phyloP scores from a whole-genome alignment of 1,140 invertebrate genomes.

The Acromyrmex charruanus region DNA sequence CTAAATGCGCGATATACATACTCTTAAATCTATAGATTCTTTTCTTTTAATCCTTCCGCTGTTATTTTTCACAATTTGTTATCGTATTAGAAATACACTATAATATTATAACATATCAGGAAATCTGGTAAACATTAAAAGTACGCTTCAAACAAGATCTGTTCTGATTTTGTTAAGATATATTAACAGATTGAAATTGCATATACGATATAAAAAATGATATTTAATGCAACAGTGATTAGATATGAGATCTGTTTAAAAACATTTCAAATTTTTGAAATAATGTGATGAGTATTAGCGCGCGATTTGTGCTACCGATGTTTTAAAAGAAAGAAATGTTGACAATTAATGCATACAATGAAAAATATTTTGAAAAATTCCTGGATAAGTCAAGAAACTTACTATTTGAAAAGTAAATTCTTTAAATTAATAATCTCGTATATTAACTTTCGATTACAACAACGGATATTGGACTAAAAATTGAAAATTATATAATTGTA shows the following conservation, averaged over 20 bases:
- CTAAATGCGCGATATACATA: conserved; percentile 19
- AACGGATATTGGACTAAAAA: too few species aligned
- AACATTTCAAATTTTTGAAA: not conserved
- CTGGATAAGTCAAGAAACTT: too few species aligned
- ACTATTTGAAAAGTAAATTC: too few species aligned
- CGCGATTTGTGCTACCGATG: not conserved
- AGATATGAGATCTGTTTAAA: not conserved
- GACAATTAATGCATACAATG: too few species aligned
- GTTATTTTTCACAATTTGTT: not conserved
- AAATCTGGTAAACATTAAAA: not conserved
- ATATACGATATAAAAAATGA: not conserved
- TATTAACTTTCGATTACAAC: too few species aligned
- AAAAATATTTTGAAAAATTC: too few species aligned
- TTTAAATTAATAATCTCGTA: too few species aligned
- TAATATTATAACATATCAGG: not conserved
- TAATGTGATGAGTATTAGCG: not conserved
- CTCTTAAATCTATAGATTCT: not conserved
- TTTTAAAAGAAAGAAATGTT: too few species aligned
- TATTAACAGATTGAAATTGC: not conserved
- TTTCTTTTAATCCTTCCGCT: not conserved
- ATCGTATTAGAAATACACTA: not conserved
- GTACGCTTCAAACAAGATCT: not conserved
- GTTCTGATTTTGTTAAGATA: not conserved
- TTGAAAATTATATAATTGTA: too few species aligned
- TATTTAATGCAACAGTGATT: not conserved